These are phyloP conservation scores for Habroteleia sp. DNA, from an alignment of 2,888 invertebrate genomes.

Conservation along the genomic window DNA sequence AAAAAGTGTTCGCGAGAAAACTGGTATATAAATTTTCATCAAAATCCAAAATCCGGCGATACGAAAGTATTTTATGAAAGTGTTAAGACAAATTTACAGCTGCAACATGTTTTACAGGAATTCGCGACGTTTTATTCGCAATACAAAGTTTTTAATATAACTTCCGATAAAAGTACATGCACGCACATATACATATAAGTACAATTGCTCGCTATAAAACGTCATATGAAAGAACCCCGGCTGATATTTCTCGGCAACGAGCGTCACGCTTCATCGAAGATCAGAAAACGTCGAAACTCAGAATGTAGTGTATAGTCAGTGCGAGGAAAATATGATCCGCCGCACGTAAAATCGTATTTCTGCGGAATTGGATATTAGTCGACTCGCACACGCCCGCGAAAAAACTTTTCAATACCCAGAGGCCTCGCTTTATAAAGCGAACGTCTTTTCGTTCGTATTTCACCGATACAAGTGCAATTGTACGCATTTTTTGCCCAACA, in stretches of 20 bases:
- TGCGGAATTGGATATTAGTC: conserved; percentile 68
- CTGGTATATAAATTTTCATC: conserved; percentile 42
- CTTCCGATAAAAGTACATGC: conserved; percentile 50
- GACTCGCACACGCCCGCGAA: conserved; percentile 59
- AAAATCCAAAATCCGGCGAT: conserved; percentile 27
- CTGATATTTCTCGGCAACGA: conserved; percentile 61
- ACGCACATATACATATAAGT: conserved; percentile 49
- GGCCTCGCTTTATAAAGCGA: conserved; percentile 69
- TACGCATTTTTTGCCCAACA: conserved; percentile 24
- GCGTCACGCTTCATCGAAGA: conserved; percentile 61
- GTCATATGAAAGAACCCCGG: conserved; percentile 45
- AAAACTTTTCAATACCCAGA: conserved; percentile 66
- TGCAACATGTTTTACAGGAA: conserved; percentile 42
- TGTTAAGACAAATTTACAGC: conserved; percentile 59
- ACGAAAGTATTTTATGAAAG: conserved; percentile 43
- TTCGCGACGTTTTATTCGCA: conserved; percentile 48
- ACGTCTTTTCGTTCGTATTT: conserved; percentile 43
- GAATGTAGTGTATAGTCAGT: conserved; percentile 46
- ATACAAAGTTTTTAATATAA: conserved; percentile 59
- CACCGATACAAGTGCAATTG: conserved; percentile 42
- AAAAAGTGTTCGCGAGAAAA: conserved; percentile 13
- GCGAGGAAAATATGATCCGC: conserved; percentile 59
- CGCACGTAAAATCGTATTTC: conserved; percentile 68
- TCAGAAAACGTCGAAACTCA: conserved; percentile 58
- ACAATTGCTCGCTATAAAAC: conserved; percentile 50